Base-by-base conservation (phyloP, 2,113 vertebrate species). In the Chaenogobius annularis region DNA sequence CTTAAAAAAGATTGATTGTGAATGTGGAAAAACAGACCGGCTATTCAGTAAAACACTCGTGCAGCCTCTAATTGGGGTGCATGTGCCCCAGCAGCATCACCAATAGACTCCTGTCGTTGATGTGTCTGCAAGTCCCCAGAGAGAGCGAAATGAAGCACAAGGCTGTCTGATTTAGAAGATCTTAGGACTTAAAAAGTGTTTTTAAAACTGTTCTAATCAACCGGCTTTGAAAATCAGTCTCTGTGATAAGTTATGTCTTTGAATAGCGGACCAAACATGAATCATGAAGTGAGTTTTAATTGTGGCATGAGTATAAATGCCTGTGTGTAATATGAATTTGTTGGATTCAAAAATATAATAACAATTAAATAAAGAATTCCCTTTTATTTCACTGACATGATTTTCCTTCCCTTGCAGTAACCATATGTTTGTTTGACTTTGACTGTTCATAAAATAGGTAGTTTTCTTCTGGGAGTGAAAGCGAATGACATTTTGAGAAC, bases 1-100 rank as follows among this genome's bases (percentile, higher is more conserved):
- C 70, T 73, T 72, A 77, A 63, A 65, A 79, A 78, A 35, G 62
- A 88, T 85, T 64, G 81, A 88, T 87, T 80, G 62, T 78, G 77
- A 17, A 14, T 75, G 64, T 82, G 74, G 77, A 58, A 81, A 79
- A 83, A 82, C 79, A 68, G 64, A 69, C 22, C 59, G 35, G 0
- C 74, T 81, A 11, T 77, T 90, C 72, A 83, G 80, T 75, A 88
- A 86, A 83, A 84, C 68, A 15, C 77, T 86, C 80, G 59, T 82
- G 80, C 56, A 67, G 59, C 61, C 70, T 75, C 85, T 80, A 87
- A 83, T 88, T 83, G 82, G 76, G 67, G 72, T 1, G 26, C 68
- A 83, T 44, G 59, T 79, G 73, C 73, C 70, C 55, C 66, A 74
- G 62, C 12, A 70, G 84, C 80, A 78, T 86, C 78, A 75, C 69